A percentile compares a stretch with the other conserved stretches of the same genome.
These are phyloP conservation scores for Pimpla rufipes DNA, from an alignment of 2,888 invertebrate genomes.

Conservation along the genomic window DNA sequence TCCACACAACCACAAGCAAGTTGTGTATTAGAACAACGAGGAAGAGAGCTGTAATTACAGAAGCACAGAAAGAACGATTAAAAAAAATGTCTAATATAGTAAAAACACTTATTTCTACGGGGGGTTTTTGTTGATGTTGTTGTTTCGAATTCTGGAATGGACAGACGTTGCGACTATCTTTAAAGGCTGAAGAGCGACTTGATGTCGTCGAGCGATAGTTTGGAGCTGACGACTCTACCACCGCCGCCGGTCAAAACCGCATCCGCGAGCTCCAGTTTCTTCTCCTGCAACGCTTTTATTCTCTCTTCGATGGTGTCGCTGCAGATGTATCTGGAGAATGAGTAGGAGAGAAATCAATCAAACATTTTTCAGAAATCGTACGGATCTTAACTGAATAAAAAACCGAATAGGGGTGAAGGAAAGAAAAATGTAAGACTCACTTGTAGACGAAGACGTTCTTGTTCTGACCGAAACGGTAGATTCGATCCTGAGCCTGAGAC, in stretches of 20 bases:
- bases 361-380: background rate
- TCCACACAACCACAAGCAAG: no score
- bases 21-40: no score
- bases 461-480: constrained; percentile 96
- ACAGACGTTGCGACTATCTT: background rate
- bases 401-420: constrained; percentile 88
- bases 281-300: constrained; percentile 92
- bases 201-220: constrained; percentile 93
- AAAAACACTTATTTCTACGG: no score
- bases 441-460: constrained; percentile 92
- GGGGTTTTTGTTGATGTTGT: background rate
- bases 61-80: no score
- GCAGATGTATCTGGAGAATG: constrained; percentile 90
- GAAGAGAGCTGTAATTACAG: no score
- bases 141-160: background rate
- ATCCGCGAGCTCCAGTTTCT: constrained; percentile 92
- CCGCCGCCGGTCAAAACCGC: constrained; percentile 92
- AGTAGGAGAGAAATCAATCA: constrained; percentile 41
- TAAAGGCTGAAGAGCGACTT: constrained; percentile 88
- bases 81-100: no score
- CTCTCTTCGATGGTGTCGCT: constrained; percentile 95
- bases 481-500: constrained; percentile 96
- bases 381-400: no score
- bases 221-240: constrained; percentile 88
- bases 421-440: constrained; percentile 83